Percentiles rank a stretch among this genome's conserved stretches.
Evolutionary conservation across 2,888 invertebrate genomes (phyloP).

Genomic region (Slavum lentiscoides): DNA sequence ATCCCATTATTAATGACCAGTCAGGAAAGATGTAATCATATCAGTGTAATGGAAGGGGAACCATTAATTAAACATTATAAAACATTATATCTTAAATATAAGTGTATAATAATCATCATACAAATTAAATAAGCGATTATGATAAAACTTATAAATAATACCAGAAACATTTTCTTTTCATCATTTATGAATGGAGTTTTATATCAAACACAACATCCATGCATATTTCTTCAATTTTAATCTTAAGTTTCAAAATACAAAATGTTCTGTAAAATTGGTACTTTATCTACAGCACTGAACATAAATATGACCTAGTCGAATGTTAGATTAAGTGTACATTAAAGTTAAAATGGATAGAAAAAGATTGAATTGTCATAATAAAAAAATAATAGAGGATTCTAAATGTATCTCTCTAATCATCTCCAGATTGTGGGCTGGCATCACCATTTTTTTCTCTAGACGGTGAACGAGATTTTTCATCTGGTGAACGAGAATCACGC

Average conservation of each 20-base stretch:
- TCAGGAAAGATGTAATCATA: constrained; percentile 14
- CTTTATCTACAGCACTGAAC: constrained; percentile 39
- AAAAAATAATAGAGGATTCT: constrained; percentile 42
- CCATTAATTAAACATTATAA: constrained; percentile 28
- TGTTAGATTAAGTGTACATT: constrained; percentile 43
- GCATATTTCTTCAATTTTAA: constrained; percentile 12
- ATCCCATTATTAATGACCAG: constrained; percentile 1
- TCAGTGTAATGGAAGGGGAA: constrained; percentile 26
- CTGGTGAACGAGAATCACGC: constrained; percentile 45
- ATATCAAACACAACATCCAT: constrained; percentile 17
- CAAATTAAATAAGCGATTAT: constrained; percentile 48
- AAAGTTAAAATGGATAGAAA: constrained; percentile 49
- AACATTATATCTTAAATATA: constrained; percentile 29
- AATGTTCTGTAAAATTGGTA: constrained; percentile 47
- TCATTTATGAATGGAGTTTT: neutral
- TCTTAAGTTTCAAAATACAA: constrained; percentile 40
- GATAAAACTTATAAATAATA: constrained; percentile 31
- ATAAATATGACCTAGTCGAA: constrained; percentile 42
- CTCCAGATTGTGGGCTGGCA: constrained; percentile 58
- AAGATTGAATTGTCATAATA: constrained; percentile 30
- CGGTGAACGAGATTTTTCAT: constrained; percentile 61
- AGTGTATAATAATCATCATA: constrained; percentile 49
- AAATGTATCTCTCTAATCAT: constrained; percentile 54
- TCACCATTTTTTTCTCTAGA: constrained; percentile 64
- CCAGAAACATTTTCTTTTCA: constrained; percentile 20